Evolutionary conservation across 53 echinoderm and acorn worm species (phyloP).

Genomic region (Actinopyga echinites): DNA sequence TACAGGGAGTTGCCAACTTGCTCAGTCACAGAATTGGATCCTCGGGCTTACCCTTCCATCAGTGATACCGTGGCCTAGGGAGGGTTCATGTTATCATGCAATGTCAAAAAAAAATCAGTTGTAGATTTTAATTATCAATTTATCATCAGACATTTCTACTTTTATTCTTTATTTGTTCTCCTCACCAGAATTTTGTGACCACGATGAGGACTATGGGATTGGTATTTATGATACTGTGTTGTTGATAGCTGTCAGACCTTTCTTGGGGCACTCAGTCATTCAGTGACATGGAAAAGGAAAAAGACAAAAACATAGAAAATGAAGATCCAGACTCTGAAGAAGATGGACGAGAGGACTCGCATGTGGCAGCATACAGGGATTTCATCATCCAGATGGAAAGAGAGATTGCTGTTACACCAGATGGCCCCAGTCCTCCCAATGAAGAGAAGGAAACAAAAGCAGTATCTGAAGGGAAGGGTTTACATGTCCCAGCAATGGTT

Average conservation of each 20-base stretch:
- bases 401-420: conserved; percentile 43
- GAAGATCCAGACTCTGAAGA: conserved; percentile 7
- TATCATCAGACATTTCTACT: not conserved
- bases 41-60: no score
- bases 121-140: not conserved
- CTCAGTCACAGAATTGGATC: not conserved
- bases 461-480: not conserved
- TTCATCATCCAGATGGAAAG: conserved; percentile 71
- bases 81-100: no score
- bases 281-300: not conserved
- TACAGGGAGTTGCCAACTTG: not conserved
- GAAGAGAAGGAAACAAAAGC: not conserved
- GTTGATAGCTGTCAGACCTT: no score
- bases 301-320: not conserved
- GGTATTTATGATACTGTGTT: no score
- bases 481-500: not conserved
- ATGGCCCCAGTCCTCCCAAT: not conserved
- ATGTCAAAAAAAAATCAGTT: no score
- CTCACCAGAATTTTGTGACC: no score
- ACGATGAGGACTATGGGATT: no score
- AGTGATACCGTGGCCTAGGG: no score
- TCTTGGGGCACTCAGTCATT: no score
- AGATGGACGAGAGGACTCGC: conserved; percentile 45
- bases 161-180: no score
- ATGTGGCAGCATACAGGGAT: conserved; percentile 66